Evolutionary conservation across 37 sponge, comb jelly and placozoan genomes (phyloP).

Genomic region (Beroe forskalii): DNA sequence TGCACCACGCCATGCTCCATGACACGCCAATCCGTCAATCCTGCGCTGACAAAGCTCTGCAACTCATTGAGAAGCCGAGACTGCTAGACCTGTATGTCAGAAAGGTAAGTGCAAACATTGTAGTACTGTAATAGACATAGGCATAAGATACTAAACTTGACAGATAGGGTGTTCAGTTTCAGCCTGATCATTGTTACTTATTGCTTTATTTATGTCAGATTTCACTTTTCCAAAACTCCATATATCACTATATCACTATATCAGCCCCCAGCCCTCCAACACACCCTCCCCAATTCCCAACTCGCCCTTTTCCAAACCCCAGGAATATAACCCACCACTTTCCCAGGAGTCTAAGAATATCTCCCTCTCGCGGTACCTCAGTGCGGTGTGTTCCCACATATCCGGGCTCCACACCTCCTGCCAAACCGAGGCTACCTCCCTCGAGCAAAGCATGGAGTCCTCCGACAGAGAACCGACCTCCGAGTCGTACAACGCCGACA

Average conservation of each 20-base stretch:
- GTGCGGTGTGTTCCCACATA: constrained; percentile 58
- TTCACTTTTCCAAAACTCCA: no score
- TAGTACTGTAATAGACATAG: no score
- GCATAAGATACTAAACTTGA: no score
- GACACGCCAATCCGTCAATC: neutral
- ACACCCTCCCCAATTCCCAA: no score
- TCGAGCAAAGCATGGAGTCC: constrained; percentile 24
- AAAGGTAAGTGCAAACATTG: no score
- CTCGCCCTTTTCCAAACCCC: no score
- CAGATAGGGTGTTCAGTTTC: no score
- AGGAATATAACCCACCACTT: no score
- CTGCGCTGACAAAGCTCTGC: neutral
- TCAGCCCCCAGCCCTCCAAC: no score
- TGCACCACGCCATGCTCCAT: constrained; percentile 10
- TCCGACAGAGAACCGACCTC: constrained; percentile 2
- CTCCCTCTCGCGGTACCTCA: neutral
- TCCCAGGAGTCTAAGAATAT: neutral
- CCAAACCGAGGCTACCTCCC: neutral
- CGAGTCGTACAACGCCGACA: constrained; percentile 29
- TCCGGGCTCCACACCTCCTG: constrained; percentile 26
- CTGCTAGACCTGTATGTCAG: constrained; percentile 12
- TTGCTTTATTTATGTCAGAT: no score
- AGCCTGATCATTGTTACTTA: no score
- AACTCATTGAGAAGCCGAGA: constrained; percentile 22
- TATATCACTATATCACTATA: no score